Conservation (phyloP, 2,113 vertebrate genomes). For the Phylloscopus trochilus region DNA sequence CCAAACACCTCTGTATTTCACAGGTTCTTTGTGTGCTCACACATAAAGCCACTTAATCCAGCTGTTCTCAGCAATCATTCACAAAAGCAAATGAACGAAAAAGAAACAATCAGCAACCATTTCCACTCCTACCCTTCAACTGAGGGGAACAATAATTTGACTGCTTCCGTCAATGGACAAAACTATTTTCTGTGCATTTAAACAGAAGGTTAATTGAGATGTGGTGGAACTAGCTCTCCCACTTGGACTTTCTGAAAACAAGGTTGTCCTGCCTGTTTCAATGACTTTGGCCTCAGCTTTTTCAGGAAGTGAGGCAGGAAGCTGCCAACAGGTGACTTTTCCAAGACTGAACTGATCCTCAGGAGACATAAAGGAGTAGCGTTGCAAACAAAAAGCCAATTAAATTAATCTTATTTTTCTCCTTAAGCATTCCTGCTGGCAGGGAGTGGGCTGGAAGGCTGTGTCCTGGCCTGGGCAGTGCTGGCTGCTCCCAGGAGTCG, state of each 20-base stretch:
- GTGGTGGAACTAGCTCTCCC: background rate
- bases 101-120: slow-evolving; percentile 11
- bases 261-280: background rate
- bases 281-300: background rate
- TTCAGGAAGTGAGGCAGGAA: background rate
- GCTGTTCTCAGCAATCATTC: slow-evolving; percentile 36
- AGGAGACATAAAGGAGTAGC: background rate
- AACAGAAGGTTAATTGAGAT: slow-evolving; percentile 5
- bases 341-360: background rate
- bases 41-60: slow-evolving; percentile 26
- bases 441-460: background rate
- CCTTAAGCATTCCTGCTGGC: background rate
- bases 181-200: background rate
- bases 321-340: background rate
- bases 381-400: background rate
- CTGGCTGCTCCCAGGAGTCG: background rate
- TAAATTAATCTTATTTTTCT: background rate
- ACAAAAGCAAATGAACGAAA: slow-evolving; percentile 42
- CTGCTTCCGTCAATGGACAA: background rate
- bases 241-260: background rate
- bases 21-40: background rate
- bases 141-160: background rate
- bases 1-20: slow-evolving; percentile 5
- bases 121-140: background rate
- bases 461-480: background rate